Evolutionary conservation across 2,797 vertebrate species (phyloP).

Genomic region (Pseudopleuronectes americanus): DNA sequence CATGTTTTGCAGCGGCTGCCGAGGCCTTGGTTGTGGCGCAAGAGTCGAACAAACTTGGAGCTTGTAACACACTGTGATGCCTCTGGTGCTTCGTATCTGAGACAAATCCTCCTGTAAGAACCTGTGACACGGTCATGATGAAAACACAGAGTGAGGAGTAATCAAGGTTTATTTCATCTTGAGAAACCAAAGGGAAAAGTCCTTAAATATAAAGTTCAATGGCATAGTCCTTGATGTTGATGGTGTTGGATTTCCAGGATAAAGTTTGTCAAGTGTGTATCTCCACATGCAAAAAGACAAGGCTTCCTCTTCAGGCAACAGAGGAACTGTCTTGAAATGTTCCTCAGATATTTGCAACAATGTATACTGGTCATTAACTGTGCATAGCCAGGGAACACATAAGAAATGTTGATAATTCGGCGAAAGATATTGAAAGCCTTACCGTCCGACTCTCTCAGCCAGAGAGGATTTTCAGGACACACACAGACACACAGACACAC

Average conservation of each 20-base stretch:
- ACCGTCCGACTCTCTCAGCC: background rate
- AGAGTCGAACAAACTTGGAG: constrained; percentile 20
- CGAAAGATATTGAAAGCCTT: background rate
- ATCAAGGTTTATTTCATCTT: background rate
- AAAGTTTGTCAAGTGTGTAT: background rate
- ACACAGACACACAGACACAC: background rate
- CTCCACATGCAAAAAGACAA: background rate
- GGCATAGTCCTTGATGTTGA: background rate
- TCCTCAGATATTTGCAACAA: too few relatives aligned
- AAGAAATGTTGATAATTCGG: background rate
- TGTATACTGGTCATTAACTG: too few relatives aligned
- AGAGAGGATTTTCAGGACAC: background rate
- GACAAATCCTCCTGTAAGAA: background rate
- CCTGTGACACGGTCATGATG: too few relatives aligned
- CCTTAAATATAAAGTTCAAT: background rate
- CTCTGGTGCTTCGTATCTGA: background rate
- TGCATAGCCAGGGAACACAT: too few relatives aligned
- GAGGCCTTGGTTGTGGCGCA: constrained; percentile 22
- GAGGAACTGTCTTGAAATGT: too few relatives aligned
- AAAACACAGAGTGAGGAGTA: background rate
- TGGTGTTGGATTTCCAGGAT: background rate
- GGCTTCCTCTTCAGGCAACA: background rate
- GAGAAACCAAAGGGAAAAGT: too few relatives aligned
- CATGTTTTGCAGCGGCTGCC: background rate
- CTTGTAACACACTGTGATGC: constrained; percentile 2